These are phyloP conservation scores for Zosterops borbonicus DNA, from an alignment of 2,113 vertebrate genomes.

Conservation along the genomic window DNA sequence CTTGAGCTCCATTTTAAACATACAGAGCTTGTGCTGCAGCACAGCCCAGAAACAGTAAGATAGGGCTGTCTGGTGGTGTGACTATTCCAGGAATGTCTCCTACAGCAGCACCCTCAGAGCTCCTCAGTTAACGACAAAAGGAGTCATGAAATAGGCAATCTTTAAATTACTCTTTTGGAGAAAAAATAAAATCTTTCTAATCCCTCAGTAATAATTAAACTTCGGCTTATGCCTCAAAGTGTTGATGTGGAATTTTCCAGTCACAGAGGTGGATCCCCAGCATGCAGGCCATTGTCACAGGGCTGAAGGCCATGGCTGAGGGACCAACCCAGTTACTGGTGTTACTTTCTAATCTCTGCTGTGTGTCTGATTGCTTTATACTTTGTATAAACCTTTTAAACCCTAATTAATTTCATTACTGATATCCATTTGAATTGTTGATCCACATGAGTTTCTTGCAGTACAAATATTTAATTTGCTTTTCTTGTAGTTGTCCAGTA, in stretches of 20 bases:
- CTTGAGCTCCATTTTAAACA: slow-evolving; percentile 36
- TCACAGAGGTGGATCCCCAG: neutral
- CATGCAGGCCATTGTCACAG: neutral
- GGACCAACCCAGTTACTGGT: neutral
- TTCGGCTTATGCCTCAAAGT: neutral
- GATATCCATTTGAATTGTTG: neutral
- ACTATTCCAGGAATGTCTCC: neutral
- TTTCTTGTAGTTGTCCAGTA: neutral
- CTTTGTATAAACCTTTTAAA: neutral
- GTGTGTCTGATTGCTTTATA: neutral
- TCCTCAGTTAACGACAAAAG: neutral
- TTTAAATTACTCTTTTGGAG: neutral
- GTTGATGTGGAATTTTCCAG: neutral
- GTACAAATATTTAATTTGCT: neutral
- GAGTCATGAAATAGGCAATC: neutral
- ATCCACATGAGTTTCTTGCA: neutral
- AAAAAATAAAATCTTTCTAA: neutral
- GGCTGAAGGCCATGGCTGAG: neutral
- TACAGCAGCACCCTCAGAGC: neutral
- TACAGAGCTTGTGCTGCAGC: neutral
- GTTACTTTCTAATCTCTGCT: neutral
- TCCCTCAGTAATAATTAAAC: neutral
- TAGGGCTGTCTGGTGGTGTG: neutral
- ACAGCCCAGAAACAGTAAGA: neutral
- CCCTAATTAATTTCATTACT: neutral